Evolutionary conservation across 2,888 invertebrate species (phyloP), one percentile per base, ranked within the genome.

Genomic region (Norana najaformis): DNA sequence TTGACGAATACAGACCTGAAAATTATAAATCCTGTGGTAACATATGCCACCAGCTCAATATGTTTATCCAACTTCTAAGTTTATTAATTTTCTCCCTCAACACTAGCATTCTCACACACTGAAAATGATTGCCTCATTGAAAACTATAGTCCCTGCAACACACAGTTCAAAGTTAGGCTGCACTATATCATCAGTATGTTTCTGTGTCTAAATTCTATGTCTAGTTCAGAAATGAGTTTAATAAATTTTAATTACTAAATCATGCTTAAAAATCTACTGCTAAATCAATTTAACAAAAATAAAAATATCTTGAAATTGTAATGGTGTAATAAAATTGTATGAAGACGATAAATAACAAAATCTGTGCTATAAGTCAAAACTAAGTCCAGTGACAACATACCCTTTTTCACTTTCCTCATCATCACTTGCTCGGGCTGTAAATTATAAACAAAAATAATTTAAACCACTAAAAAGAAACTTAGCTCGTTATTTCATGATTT

Each of bases 361-460:
- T 11, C 4, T 69, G 30, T 11, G 69, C n/a, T 30, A n/a, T n/a
- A 1, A n/a, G n/a, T 69, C 11, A 30, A 69, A 69, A 69, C 69
- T n/a, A 69, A 69, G 69, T 69, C 69, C 69, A 69, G n/a, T n/a
- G 69, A 69, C 11, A 69, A 69, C 69, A 69, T 69, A 69, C 69
- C 69, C 69, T 69, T 69, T 69, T 69, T 69, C 69, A 69, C 69
- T 69, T 69, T 69, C 47, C 23, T 47, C 69, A 69, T 53, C 53
- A 53, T 69, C 69, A 69, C 69, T 69, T n/a, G 69, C 69, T n/a
- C n/a, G 30, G n/a, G 69, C 69, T 69, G 11, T n/a, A 69, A 69
- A 69, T 69, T 69, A 69, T 8, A 69, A 69, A 69, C n/a, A n/a
- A 30, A 69, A n/a, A 69, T 8, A 69, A 69, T 69, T n/a, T n/a